Evolutionary conservation across 2,888 invertebrate genomes (phyloP), one percentile per base, ranked within the genome.

Genomic region (Eilema griseolum): DNA sequence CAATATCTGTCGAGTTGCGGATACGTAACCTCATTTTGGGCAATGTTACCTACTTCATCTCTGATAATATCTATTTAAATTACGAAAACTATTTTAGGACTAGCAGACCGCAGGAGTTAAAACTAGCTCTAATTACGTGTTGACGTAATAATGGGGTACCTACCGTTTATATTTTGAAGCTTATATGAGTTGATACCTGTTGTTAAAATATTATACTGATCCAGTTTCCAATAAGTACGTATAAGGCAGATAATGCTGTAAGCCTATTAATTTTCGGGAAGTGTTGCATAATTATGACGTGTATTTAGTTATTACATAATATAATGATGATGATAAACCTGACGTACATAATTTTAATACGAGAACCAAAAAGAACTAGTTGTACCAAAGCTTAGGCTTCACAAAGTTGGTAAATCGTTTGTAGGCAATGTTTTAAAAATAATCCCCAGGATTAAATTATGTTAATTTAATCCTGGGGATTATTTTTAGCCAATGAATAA

Each of bases 221-320:
- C 64, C 64, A 23, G 28, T 3, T 56, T 56, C 28, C n/a, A 31
- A 7, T 23, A n/a, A n/a, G n/a, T n/a, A n/a, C n/a, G n/a, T n/a
- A 52, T 56, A 14, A 28, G 8, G n/a, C 28, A 31, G 12, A 46
- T 46, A 63, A 64, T 64, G 64, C 52, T 64, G 52, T 52, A 56
- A 65, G 56, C 28, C 12, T 33, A 61, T 33, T 5, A 31, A 31
- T 14, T 56, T 56, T 65, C 7, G 14, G 10, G 5, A 56, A 31
- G 14, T 16, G 28, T 20, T 26, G 28, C 14, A 23, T 56, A 56
- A 65, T 52, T 23, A 52, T 20, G 46, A 46, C 10, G 24, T 62
- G 46, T 63, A 26, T 20, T 8, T 33, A 33, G 31, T 8, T 33
- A 33, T 8, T 3, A 33, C 31, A 33, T n/a, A n/a, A n/a, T n/a